A percentile compares a stretch with the other conserved stretches of the same genome.
Conservation (phyloP, 1,140 invertebrate species). For the Lordiphosa collinella region DNA sequence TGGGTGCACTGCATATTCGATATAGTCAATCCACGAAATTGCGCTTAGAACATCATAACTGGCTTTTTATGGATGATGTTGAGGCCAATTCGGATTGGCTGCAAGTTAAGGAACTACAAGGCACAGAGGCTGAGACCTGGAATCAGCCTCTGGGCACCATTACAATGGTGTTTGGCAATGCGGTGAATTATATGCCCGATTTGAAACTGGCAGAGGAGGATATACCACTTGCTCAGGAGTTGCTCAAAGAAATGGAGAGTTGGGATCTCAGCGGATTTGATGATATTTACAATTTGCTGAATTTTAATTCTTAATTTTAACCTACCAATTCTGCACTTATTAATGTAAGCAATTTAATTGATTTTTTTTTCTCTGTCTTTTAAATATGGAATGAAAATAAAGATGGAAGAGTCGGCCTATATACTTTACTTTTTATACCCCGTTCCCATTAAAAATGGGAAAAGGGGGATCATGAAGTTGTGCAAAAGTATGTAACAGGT, state of each 20-base stretch:
- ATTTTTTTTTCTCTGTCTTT: no score
- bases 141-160: conserved; percentile 20
- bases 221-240: not conserved
- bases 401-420: no score
- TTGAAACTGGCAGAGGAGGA: not conserved
- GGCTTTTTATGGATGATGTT: not conserved
- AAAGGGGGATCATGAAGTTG: no score
- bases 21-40: conserved; percentile 10
- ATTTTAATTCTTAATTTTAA: no score
- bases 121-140: conserved; percentile 1
- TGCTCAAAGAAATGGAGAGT: not conserved
- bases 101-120: conserved; percentile 21
- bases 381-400: no score
- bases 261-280: no score
- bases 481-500: no score
- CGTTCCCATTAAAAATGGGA: no score
- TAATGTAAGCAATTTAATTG: no score
- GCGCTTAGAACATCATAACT: conserved; percentile 23
- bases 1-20: not conserved
- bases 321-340: no score
- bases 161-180: conserved; percentile 29
- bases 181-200: conserved; percentile 18
- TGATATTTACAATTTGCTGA: no score
- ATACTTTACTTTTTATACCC: no score
- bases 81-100: conserved; percentile 7